Evolutionary conservation across 2,113 vertebrate species (phyloP), one percentile per base, ranked within the genome.

Genomic region (Heterocephalus glaber): DNA sequence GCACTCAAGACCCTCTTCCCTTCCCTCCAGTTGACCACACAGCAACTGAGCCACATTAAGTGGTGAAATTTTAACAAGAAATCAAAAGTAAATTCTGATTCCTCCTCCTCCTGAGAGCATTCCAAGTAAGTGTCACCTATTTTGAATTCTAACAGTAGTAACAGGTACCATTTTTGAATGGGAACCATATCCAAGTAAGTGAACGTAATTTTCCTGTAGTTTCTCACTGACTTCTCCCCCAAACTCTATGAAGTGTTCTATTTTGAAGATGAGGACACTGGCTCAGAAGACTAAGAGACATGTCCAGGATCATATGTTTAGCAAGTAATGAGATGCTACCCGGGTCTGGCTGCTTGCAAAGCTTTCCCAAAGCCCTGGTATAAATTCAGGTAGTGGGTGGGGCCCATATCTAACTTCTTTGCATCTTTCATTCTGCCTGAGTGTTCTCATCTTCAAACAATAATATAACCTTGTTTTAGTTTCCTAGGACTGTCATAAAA

Each of bases 1-100:
- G 95, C 70, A 82, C 93, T 61, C 85, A 90, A 95, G 68, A 79
- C 68, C 60, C 89, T 96, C 76, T 56, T 90, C 61, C 87, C n/a
- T 86, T 56, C 24, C 35, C 16, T 72, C 58, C 41, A 1, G 12
- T 66, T 72, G 89, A 54, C 77, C 92, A 56, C 49, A 86, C 38
- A 20, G 10, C 41, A 87, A 14, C 1, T 33, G 17, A 24, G 2
- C 13, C 65, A 65, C 17, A 0, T 49, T 20, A 70, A 52, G 28
- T 28, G 17, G 12, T 63, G 58, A 94, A 63, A n/a, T 3, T 68
- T 86, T 54, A 63, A 24, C 17, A 70, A 33, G 54, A 88, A 72
- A 84, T 56, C 26, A 76, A 44, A 47, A 88, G 41, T 80, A 44
- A 65, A 86, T 91, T 93, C 66, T 77, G 47, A 54, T 60, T 86